phyloP scores from a whole-genome alignment of 2,888 invertebrate genomes.

The Agrochola circellaris region DNA sequence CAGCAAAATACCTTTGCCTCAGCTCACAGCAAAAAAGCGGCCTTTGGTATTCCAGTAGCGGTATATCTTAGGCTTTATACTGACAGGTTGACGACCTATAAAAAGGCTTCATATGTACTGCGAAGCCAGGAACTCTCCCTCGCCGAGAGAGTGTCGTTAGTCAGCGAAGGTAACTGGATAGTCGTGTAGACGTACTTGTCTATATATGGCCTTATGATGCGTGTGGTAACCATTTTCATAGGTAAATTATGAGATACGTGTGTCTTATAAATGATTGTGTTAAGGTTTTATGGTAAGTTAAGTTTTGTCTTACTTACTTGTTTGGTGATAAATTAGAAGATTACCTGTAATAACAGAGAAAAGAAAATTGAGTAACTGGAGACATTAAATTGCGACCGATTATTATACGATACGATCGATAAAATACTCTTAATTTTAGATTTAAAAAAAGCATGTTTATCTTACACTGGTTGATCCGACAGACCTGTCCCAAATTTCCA shows the following conservation, averaged over 20 bases:
- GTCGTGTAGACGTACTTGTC: slow-evolving; percentile 55
- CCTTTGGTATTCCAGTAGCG: slow-evolving; percentile 61
- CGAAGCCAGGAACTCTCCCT: slow-evolving; percentile 75
- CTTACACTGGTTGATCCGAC: neutral
- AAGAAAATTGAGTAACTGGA: neutral
- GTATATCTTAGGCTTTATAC: slow-evolving; percentile 69
- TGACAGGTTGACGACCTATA: slow-evolving; percentile 85
- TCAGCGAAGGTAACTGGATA: slow-evolving; percentile 78
- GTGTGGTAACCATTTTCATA: slow-evolving; percentile 21
- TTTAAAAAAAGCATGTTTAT: neutral
- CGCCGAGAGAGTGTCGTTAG: slow-evolving; percentile 78
- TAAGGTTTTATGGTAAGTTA: neutral
- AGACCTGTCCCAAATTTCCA: too few species aligned
- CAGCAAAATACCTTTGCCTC: slow-evolving; percentile 26
- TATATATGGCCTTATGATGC: slow-evolving; percentile 21
- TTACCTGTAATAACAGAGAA: slow-evolving; percentile 41
- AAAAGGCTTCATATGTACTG: slow-evolving; percentile 82
- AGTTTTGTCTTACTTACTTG: slow-evolving; percentile 23
- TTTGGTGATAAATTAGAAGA: neutral
- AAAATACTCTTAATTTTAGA: neutral
- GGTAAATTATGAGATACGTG: slow-evolving; percentile 1
- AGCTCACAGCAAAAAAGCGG: slow-evolving; percentile 39
- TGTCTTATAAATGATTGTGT: neutral
- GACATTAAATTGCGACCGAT: neutral
- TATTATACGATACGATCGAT: neutral